Base-by-base conservation (phyloP, 1,140 invertebrate genomes). In the Mamestra configurata region DNA sequence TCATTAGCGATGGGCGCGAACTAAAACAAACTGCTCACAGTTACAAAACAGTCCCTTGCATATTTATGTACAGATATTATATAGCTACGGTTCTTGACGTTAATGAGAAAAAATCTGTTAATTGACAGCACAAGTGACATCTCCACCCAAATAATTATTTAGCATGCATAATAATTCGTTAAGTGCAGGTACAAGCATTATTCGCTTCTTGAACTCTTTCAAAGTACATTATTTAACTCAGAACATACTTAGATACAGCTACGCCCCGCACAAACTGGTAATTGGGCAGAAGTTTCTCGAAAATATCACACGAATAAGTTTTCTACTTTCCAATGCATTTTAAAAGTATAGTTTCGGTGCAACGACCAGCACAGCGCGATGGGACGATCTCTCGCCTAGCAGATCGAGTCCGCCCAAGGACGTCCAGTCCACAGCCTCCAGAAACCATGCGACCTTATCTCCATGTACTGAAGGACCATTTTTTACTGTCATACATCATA, bases 381-480 rank as follows among this genome's bases (percentile, higher is more conserved):
- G 92, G 89, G 90, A 90, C 92, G 91, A 90, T 92, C 91, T 93
- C 93, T 90, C 87, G 90, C 82, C 90, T 93, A 93, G 93, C 93
- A 94, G 93, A 94, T 94, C 93, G 92, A 90, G 93, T 95, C 93
- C 92, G 90, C 92, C 90, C 93, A 95, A 95, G 93, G 93, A 94
- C 93, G 90, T 93, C 92, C 89, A 94, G 91, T 94, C 84, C 37
- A 79, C 81, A 86, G 85, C 88, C 84, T 86, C 80, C 77, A 77
- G 80, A 80, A 53, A 37, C 31, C 15, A 84, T 55, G 71, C 61
- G 27, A 89, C 89, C 82, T 85, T 93, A 90, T 83, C 40, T 0
- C 59, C 8, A 6, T 59, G 72, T 4, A 7, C 0, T 4, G 72
- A 55, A 89, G 84, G 84, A 46, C 51, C 51, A 88, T 79, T 83